Conservation (phyloP, 1,140 invertebrate species). For the Drosophila neocordata region DNA sequence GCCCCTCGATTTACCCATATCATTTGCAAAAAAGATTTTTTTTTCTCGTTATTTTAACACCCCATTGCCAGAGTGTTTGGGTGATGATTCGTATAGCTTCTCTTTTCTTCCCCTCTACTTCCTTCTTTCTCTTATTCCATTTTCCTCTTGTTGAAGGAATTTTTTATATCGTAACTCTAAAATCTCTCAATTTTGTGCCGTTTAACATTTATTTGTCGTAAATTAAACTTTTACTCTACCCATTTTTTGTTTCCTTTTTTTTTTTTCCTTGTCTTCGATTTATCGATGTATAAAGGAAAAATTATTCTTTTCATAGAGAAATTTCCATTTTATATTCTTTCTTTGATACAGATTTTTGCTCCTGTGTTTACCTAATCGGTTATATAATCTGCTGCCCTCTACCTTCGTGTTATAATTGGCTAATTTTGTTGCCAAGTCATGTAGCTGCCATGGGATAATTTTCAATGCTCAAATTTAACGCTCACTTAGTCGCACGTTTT, state of each 20-base stretch:
- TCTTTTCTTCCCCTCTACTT: neutral
- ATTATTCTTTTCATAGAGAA: neutral
- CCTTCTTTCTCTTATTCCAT: neutral
- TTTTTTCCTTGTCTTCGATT: neutral
- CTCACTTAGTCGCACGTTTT: conserved; percentile 38
- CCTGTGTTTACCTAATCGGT: conserved; percentile 5
- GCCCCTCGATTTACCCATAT: conserved; percentile 53
- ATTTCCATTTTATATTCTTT: neutral
- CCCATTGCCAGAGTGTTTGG: conserved; percentile 53
- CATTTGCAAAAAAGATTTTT: conserved; percentile 54
- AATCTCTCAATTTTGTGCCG: conserved; percentile 73
- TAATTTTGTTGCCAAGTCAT: conserved; percentile 71
- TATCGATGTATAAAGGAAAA: conserved; percentile 1
- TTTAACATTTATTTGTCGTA: conserved; percentile 80
- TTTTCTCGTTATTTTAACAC: conserved; percentile 77
- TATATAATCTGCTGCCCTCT: conserved; percentile 15
- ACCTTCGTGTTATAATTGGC: conserved; percentile 37
- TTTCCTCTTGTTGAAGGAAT: conserved; percentile 28
- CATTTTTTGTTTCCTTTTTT: conserved; percentile 26
- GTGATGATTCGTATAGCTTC: conserved; percentile 2
- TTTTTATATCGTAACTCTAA: conserved; percentile 67
- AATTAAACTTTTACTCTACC: conserved; percentile 62
- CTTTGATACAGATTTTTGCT: neutral
- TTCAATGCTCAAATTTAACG: conserved; percentile 60
- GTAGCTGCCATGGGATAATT: conserved; percentile 54